These are phyloP conservation scores for Leptinotarsa peninsularis DNA, from an alignment of 2,888 invertebrate species.

Conservation along the genomic window DNA sequence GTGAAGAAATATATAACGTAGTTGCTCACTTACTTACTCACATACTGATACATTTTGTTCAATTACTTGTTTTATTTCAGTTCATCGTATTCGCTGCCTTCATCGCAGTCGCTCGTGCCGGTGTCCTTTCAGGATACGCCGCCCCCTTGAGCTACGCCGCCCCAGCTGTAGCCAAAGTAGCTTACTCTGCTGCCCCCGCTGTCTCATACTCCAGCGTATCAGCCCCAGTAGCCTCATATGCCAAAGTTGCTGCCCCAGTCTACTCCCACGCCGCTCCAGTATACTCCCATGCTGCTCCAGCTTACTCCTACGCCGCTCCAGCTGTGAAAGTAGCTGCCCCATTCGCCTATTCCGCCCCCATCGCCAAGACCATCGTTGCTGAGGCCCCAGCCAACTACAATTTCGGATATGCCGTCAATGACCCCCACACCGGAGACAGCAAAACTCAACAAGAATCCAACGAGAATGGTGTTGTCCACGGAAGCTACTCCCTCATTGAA, in stretches of 20 bases:
- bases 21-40: background rate
- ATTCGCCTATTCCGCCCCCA: slow-evolving; percentile 53
- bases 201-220: slow-evolving; percentile 48
- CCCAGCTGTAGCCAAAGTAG: slow-evolving; percentile 36
- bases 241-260: slow-evolving; percentile 51
- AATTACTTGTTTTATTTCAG: slow-evolving; percentile 46
- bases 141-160: slow-evolving; percentile 49
- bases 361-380: slow-evolving; percentile 49
- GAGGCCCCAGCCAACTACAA: slow-evolving; percentile 52
- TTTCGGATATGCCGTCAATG: slow-evolving; percentile 53
- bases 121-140: slow-evolving; percentile 39
- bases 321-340: slow-evolving; percentile 55
- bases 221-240: slow-evolving; percentile 21
- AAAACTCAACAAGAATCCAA: slow-evolving; percentile 74
- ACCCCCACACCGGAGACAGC: slow-evolving; percentile 67
- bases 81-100: slow-evolving; percentile 54
- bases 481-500: slow-evolving; percentile 69
- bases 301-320: slow-evolving; percentile 58
- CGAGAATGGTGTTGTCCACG: slow-evolving; percentile 67
- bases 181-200: slow-evolving; percentile 45
- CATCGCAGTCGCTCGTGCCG: slow-evolving; percentile 53
- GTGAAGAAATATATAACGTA: no score
- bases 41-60: background rate
- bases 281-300: slow-evolving; percentile 60
- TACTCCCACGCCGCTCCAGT: background rate